A percentile compares a stretch with the other conserved stretches of the same genome.
phyloP scores from a whole-genome alignment of 2,113 vertebrate species.

The Psephotus haematonotus region DNA sequence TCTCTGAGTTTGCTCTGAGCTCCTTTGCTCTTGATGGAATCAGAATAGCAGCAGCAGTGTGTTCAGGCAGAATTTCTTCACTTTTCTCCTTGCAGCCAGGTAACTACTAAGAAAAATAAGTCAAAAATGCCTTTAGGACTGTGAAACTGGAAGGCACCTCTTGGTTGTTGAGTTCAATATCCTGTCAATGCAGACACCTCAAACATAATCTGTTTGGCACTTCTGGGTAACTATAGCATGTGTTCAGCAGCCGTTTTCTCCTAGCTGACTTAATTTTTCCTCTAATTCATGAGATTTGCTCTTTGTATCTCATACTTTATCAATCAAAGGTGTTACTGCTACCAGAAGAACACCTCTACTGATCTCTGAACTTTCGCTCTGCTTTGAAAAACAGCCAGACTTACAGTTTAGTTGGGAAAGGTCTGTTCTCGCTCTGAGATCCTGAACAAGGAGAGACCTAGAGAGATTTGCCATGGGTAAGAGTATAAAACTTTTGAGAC shows the following conservation, averaged over 20 bases:
- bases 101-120: background rate
- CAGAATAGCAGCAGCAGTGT: background rate
- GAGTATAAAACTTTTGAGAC: slow-evolving; percentile 15
- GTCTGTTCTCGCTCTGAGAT: background rate
- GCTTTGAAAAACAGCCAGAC: slow-evolving; percentile 3
- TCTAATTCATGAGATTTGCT: background rate
- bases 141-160: background rate
- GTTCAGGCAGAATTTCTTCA: background rate
- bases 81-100: background rate
- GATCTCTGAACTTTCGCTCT: background rate
- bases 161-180: background rate
- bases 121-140: background rate
- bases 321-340: background rate
- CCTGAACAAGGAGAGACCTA: background rate
- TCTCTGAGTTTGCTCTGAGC: background rate
- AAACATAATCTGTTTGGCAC: background rate
- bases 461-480: slow-evolving; percentile 42
- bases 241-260: background rate
- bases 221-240: background rate
- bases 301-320: background rate
- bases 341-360: background rate
- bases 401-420: slow-evolving; percentile 36
- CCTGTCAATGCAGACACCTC: background rate
- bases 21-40: background rate
- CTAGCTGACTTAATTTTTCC: background rate